phyloP scores from a whole-genome alignment of 2,888 invertebrate species.

The Muschampia staudingeri region DNA sequence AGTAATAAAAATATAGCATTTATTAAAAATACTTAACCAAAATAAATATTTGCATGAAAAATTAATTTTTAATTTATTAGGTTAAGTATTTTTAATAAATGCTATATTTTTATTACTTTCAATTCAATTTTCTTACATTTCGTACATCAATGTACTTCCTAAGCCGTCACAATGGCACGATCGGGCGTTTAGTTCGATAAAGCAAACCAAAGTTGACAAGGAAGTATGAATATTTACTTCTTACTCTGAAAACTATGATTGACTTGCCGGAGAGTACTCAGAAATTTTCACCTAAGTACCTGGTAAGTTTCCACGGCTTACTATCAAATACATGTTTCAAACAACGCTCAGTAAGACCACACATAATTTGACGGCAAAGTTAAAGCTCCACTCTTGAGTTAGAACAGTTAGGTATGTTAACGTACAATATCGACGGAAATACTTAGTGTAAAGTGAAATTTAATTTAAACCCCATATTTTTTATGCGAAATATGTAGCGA shows the following conservation, averaged over 20 bases:
- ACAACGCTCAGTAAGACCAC: slow-evolving; percentile 28
- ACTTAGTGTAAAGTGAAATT: too few species aligned
- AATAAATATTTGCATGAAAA: too few species aligned
- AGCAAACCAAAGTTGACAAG: slow-evolving; percentile 10
- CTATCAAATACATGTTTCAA: slow-evolving; percentile 50
- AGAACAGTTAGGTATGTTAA: not conserved
- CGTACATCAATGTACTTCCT: not conserved
- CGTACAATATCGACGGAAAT: too few species aligned
- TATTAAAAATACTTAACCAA: too few species aligned
- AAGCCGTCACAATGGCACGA: not conserved
- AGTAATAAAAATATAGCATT: too few species aligned
- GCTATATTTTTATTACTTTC: too few species aligned
- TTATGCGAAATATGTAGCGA: too few species aligned
- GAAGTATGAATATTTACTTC: slow-evolving; percentile 16
- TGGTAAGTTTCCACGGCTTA: slow-evolving; percentile 42
- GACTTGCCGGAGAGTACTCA: slow-evolving; percentile 31
- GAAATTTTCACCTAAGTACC: slow-evolving; percentile 44
- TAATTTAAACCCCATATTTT: too few species aligned
- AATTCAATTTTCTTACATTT: not conserved
- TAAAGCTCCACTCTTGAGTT: not conserved
- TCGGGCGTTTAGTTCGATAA: not conserved
- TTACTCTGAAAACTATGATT: slow-evolving; percentile 32
- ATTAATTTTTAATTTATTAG: too few species aligned
- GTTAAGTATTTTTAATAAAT: too few species aligned
- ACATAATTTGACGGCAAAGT: not conserved